Conservation (phyloP, 2,113 vertebrate genomes). For the Nannospalax galili region DNA sequence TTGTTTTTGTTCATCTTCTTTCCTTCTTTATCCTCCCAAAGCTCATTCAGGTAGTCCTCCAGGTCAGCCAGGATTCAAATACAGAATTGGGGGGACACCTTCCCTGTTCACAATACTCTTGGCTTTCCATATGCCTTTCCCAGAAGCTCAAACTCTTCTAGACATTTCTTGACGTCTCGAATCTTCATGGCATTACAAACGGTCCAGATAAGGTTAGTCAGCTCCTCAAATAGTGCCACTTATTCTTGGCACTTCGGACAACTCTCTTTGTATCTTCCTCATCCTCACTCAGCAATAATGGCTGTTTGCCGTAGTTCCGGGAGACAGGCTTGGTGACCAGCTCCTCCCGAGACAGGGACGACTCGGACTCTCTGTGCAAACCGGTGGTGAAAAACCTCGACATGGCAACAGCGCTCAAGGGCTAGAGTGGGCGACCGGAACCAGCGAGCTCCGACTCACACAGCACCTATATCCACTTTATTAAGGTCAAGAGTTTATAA, state of each 20-base stretch:
- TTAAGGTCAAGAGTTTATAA: neutral
- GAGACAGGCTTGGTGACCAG: constrained; percentile 91
- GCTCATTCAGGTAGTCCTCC: constrained; percentile 94
- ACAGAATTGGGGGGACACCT: constrained; percentile 92
- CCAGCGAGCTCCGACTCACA: neutral
- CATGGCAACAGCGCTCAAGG: constrained; percentile 82
- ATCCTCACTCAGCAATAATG: constrained; percentile 93
- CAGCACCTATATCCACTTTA: too few species aligned
- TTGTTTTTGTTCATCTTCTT: constrained; percentile 98
- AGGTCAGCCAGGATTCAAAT: constrained; percentile 93
- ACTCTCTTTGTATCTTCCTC: constrained; percentile 95
- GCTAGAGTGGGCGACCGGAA: neutral
- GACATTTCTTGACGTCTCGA: constrained; percentile 93
- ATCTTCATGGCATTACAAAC: constrained; percentile 98
- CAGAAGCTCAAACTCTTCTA: constrained; percentile 95
- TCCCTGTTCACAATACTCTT: constrained; percentile 96
- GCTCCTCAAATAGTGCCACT: constrained; percentile 96
- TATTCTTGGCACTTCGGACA: constrained; percentile 95
- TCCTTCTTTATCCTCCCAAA: constrained; percentile 96
- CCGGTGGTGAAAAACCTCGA: constrained; percentile 95
- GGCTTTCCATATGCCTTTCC: constrained; percentile 94
- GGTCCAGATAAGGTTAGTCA: constrained; percentile 94
- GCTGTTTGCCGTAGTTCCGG: constrained; percentile 91
- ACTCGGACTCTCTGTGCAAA: constrained; percentile 95
- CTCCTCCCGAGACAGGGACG: constrained; percentile 92